phyloP scores from a whole-genome alignment of 2,113 vertebrate genomes.

The Phocoena phocoena region DNA sequence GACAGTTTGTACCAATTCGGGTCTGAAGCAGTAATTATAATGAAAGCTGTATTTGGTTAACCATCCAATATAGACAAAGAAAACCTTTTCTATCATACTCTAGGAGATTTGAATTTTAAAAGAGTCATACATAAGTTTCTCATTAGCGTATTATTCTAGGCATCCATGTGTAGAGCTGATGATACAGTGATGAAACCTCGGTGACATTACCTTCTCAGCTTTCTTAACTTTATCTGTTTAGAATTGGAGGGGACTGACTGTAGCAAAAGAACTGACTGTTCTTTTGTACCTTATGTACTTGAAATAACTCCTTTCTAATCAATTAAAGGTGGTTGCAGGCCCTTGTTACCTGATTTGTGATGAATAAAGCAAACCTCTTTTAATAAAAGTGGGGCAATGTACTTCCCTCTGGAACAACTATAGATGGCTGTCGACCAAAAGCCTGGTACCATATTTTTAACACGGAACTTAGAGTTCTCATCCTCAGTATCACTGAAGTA shows the following conservation, averaged over 20 bases:
- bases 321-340: background rate
- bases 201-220: background rate
- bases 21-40: background rate
- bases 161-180: background rate
- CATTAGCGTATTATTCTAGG: background rate
- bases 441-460: background rate
- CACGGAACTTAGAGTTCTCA: background rate
- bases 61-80: background rate
- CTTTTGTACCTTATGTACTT: background rate
- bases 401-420: background rate
- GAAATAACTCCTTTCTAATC: conserved; percentile 46
- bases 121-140: background rate
- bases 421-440: background rate
- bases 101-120: background rate
- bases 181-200: background rate
- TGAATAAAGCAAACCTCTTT: background rate
- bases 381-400: background rate
- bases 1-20: background rate
- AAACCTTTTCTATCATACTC: background rate
- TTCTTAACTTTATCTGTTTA: background rate
- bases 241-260: background rate
- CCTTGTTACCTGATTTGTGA: background rate
- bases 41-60: background rate
- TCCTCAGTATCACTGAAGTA: background rate
- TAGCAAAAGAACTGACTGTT: background rate